These are phyloP conservation scores for Calephelis nemesis DNA, from an alignment of 1,140 invertebrate genomes.

Conservation along the genomic window DNA sequence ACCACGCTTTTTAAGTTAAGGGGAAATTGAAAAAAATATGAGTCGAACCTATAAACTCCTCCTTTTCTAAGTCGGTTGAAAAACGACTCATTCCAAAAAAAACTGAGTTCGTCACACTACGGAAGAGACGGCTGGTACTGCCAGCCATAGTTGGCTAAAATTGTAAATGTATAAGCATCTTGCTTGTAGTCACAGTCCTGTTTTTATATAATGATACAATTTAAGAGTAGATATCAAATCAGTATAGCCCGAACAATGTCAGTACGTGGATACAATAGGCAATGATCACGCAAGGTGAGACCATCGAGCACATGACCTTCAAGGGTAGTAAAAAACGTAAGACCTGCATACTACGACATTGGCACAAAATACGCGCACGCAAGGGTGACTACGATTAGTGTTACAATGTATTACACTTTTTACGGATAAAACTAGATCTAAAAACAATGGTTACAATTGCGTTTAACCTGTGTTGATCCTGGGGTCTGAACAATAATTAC, in stretches of 20 bases:
- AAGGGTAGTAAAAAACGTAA: constrained; percentile 58
- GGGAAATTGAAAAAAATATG: too few species aligned
- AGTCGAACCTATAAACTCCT: too few species aligned
- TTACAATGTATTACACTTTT: constrained; percentile 12
- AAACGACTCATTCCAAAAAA: too few species aligned
- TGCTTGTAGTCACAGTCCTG: neutral
- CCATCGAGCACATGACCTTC: constrained; percentile 64
- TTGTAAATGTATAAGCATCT: neutral
- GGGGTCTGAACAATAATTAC: too few species aligned
- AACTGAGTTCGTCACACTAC: too few species aligned
- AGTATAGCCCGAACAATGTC: constrained; percentile 17
- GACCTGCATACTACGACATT: constrained; percentile 55
- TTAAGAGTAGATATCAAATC: constrained; percentile 2
- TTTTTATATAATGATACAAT: constrained; percentile 8
- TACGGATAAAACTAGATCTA: neutral
- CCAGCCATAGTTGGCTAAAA: too few species aligned
- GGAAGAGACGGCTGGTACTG: too few species aligned
- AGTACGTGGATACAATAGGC: constrained; percentile 25
- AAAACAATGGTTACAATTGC: neutral
- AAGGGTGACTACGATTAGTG: constrained; percentile 48
- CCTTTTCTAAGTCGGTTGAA: too few species aligned
- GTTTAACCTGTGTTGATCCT: too few species aligned
- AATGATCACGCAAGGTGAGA: constrained; percentile 60
- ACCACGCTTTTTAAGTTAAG: too few species aligned
- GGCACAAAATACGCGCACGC: constrained; percentile 68